phyloP scores from a whole-genome alignment of 2,888 invertebrate genomes.

The Mantis religiosa region DNA sequence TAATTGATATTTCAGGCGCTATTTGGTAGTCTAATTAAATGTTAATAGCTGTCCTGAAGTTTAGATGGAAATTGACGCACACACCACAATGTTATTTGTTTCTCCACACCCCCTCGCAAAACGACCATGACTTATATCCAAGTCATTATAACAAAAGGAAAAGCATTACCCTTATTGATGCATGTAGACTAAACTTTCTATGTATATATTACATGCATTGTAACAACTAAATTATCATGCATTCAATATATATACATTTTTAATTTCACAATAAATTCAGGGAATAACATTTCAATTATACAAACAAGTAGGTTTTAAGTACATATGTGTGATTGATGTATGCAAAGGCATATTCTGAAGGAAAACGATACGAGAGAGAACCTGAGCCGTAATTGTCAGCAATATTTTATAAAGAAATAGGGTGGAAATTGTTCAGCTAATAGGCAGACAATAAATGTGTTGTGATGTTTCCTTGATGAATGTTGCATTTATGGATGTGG shows the following conservation, averaged over 20 bases:
- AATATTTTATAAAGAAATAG: neutral
- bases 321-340: neutral
- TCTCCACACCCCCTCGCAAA: neutral
- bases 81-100: neutral
- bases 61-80: neutral
- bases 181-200: neutral
- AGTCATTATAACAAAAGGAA: neutral
- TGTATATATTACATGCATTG: neutral
- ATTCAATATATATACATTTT: neutral
- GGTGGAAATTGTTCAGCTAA: neutral
- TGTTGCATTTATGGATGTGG: neutral
- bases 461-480: neutral
- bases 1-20: neutral
- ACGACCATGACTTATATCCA: neutral
- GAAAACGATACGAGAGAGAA: too few species aligned
- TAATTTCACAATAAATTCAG: conserved; percentile 8
- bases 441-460: neutral
- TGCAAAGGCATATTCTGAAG: neutral
- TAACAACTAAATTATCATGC: neutral
- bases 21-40: neutral
- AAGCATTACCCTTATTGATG: neutral
- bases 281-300: neutral
- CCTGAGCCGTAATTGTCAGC: neutral
- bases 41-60: neutral
- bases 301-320: neutral